Base-by-base conservation (phyloP, 2,113 vertebrate genomes). In the Tympanuchus pallidicinctus region DNA sequence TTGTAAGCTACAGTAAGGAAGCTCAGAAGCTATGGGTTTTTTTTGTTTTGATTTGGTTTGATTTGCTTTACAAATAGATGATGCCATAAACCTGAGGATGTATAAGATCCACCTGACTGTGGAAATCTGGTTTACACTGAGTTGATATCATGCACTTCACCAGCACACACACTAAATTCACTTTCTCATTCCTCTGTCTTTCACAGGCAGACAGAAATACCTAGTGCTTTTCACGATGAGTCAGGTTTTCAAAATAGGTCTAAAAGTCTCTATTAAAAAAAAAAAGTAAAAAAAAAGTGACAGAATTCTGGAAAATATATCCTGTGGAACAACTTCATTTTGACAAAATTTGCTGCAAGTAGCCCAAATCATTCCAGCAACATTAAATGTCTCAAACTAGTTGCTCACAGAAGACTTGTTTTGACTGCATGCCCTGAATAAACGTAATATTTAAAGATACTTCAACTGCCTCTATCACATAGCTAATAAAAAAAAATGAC, bases 331-430 rank as follows among this genome's bases (percentile, higher is more conserved):
- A 88, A 65, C 22, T 19, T 89, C 85, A 92, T 82, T 60, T 45
- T 87, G 86, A 92, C 74, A 95, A 34, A 25, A 38, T 47, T 92
- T 80, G 59, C 78, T 94, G 48, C 66, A 85, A 89, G 89, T 91
- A 94, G 84, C 75, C 74, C 74, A 69, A 34, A n/a, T 86, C 77
- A 61, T 87, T 89, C 27, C 74, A 76, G 75, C 38, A 92, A 70
- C 1, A 0, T 76, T 76, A 91, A 88, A 66, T 63, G 32, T 27
- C 72, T 90, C 79, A 77, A 95, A 95, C 85, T 82, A 86, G 40
- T 63, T 91, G 89, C 67, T 88, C 48, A 94, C 82, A 89, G 82
- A 34, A 57, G 6, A 54, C 19, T 83, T 89, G 80, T 88, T 94
- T 91, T 93, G 82, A 38, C 79, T 60, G 61, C 67, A n/a, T 71